Conservation (phyloP, 2,113 vertebrate species). For the Regulus satrapa region DNA sequence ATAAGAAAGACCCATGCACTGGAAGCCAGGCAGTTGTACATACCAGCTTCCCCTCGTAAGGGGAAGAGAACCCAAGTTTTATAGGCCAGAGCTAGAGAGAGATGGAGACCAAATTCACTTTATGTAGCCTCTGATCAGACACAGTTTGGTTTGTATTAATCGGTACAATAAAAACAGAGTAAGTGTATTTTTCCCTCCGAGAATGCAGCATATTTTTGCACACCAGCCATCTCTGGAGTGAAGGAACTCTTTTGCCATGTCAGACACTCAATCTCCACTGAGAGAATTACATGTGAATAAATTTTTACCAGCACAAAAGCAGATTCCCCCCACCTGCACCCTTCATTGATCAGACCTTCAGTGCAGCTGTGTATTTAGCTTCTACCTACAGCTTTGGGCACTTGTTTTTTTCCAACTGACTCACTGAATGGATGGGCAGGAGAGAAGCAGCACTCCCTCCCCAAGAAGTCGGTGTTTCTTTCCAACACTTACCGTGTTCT, state of each 20-base stretch:
- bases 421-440: neutral
- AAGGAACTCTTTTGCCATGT: neutral
- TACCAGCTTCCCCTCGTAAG: constrained; percentile 94
- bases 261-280: neutral
- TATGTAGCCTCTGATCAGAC: neutral
- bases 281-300: neutral
- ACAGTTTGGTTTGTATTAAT: neutral
- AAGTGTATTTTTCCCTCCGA: neutral
- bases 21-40: constrained; percentile 70
- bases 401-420: neutral
- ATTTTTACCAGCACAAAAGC: neutral
- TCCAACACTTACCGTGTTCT: constrained; percentile 79
- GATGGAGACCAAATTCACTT: constrained; percentile 72
- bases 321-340: neutral
- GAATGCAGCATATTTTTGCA: neutral
- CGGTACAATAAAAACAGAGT: neutral
- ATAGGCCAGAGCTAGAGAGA: constrained; percentile 89
- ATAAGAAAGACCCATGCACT: neutral
- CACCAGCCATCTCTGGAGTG: neutral
- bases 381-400: neutral
- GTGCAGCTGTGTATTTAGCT: neutral
- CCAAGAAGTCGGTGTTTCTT: neutral
- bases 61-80: constrained; percentile 92
- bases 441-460: neutral
- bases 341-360: neutral